Evolutionary conservation across 2,888 invertebrate genomes (phyloP).

Genomic region (Eristalis tenax): DNA sequence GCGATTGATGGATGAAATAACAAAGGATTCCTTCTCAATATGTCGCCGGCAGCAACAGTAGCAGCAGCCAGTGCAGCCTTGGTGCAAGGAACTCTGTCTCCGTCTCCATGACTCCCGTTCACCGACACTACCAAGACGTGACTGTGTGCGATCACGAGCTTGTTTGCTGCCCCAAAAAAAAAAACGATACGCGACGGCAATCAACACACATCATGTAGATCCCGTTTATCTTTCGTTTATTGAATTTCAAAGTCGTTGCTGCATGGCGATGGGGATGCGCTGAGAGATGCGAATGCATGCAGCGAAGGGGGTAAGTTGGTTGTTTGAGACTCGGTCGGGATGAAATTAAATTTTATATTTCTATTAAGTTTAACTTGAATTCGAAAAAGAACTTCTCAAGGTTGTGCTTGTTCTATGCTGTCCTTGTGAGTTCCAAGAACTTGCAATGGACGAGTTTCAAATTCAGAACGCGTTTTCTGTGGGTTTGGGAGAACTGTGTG

Average conservation of each 20-base stretch:
- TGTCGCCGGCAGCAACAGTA: slow-evolving; percentile 28
- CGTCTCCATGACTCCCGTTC: background rate
- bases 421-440: background rate
- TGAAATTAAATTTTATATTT: slow-evolving; percentile 28
- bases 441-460: background rate
- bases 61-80: background rate
- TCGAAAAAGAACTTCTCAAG: background rate
- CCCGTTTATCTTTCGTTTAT: slow-evolving; percentile 64
- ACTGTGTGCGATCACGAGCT: slow-evolving; percentile 32
- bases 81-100: background rate
- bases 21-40: slow-evolving; percentile 50
- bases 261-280: background rate
- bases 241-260: slow-evolving; percentile 59
- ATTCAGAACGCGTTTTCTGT: background rate
- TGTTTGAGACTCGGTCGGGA: slow-evolving; percentile 5
- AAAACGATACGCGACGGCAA: background rate
- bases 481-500: background rate
- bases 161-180: slow-evolving; percentile 15
- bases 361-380: slow-evolving; percentile 17
- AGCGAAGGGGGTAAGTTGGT: background rate
- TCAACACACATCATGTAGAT: slow-evolving; percentile 55
- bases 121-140: background rate
- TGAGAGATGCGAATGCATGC: background rate
- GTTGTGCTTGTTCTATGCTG: background rate
- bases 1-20: slow-evolving; percentile 56